These are phyloP conservation scores for Anthrax anthrax DNA, from an alignment of 2,888 invertebrate species.

Conservation along the genomic window DNA sequence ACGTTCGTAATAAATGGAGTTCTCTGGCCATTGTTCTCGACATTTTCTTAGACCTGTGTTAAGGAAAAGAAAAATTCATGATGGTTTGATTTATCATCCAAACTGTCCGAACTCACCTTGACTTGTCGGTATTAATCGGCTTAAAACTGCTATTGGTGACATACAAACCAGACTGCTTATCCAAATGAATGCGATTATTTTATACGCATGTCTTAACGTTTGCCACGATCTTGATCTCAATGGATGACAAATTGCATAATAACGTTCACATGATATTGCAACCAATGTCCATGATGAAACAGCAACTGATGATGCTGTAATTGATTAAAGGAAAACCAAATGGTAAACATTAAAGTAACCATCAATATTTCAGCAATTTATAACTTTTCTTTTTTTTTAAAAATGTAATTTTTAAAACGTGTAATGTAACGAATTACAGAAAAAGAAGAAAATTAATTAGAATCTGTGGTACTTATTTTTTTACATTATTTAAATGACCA, in stretches of 20 bases:
- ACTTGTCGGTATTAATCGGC: constrained; percentile 42
- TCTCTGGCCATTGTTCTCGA: constrained; percentile 44
- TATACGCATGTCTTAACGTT: constrained; percentile 58
- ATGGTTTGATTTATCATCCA: neutral
- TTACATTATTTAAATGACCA: no score
- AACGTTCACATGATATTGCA: constrained; percentile 62
- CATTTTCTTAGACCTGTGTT: constrained; percentile 43
- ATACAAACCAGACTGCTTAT: constrained; percentile 47
- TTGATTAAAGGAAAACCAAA: no score
- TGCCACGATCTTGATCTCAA: constrained; percentile 61
- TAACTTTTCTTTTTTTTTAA: no score
- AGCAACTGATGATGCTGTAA: constrained; percentile 57
- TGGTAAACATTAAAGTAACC: no score
- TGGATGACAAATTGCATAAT: constrained; percentile 66
- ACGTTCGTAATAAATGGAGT: constrained; percentile 45
- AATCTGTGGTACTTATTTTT: no score
- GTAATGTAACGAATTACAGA: no score
- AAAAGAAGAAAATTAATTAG: no score
- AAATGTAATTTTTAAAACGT: no score
- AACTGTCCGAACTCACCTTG: constrained; percentile 16
- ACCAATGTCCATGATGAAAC: constrained; percentile 66
- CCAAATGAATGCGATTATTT: constrained; percentile 52
- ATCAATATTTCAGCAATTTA: no score
- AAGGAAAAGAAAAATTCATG: neutral
- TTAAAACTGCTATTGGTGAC: constrained; percentile 47